phyloP scores from a whole-genome alignment of 1,140 invertebrate genomes.

The Drosophila nasuta region DNA sequence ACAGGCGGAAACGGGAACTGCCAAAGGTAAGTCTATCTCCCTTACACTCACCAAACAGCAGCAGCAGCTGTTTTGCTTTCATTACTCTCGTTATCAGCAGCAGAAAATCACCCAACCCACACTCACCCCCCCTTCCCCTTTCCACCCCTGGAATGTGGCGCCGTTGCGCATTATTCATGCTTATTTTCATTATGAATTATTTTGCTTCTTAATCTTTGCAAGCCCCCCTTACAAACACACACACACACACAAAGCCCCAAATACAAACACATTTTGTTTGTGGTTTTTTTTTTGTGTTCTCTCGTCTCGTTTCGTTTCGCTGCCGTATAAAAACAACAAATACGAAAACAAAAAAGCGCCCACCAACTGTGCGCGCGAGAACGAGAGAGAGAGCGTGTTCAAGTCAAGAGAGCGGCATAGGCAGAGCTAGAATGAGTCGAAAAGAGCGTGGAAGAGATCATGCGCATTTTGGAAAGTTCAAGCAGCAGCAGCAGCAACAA shows the following conservation, averaged over 20 bases:
- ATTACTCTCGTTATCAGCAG: conserved; percentile 32
- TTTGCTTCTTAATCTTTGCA: conserved; percentile 62
- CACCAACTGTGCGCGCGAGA: conserved; percentile 14
- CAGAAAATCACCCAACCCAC: background rate
- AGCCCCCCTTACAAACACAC: conserved; percentile 16
- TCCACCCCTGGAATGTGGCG: conserved; percentile 45
- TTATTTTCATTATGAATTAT: conserved; percentile 67
- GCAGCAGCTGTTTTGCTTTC: conserved; percentile 5
- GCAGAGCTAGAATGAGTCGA: background rate
- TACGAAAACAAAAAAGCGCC: conserved; percentile 64
- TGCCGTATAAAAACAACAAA: conserved; percentile 66
- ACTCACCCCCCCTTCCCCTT: background rate
- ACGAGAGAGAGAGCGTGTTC: background rate
- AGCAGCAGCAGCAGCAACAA: no score
- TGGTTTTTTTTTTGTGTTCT: background rate
- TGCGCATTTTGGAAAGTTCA: conserved; percentile 71
- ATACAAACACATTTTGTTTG: conserved; percentile 32
- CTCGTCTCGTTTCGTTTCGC: background rate
- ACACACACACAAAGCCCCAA: conserved; percentile 17
- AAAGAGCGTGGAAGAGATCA: conserved; percentile 15
- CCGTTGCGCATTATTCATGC: conserved; percentile 76
- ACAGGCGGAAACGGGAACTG: conserved; percentile 88
- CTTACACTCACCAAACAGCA: background rate
- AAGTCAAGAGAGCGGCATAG: background rate
- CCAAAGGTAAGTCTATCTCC: conserved; percentile 88